Base-by-base conservation (phyloP, 2,888 invertebrate species). In the Dasysyrphus albostriatus region DNA sequence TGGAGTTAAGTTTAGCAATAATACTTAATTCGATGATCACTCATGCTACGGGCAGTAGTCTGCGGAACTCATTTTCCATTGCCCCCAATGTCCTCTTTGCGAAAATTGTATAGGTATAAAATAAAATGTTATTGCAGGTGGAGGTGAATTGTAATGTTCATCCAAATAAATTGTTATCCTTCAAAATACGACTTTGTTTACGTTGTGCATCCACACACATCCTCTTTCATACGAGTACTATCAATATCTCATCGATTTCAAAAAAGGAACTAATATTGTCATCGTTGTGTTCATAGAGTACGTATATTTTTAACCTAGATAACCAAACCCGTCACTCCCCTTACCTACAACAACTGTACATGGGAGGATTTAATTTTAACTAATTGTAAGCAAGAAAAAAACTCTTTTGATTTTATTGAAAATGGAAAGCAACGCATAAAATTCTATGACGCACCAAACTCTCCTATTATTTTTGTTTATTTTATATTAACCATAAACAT, bases 161-260 rank as follows among this genome's bases (percentile, higher is more conserved):
- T 19, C 5, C 19, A 49, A 19, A 19, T 49, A 49, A 49, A 49
- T 49, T 49, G 19, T 3, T 49, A 19, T 19, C 47, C 9, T 49
- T 49, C 49, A 19, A 19, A 49, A 49, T 49, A 19, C 49, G 49
- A 49, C 49, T 49, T 49, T 49, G 49, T 49, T 49, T 49, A 49
- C 49, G 19, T 49, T 19, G 49, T 49, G 49, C 19, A 49, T 49
- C 19, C 19, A 3, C 47, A 47, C 47, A 47, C 3, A 47, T 47
- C 8, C 4, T 47, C 9, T 47, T 49, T 49, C 3, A 19, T n/a
- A n/a, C n/a, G n/a, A n/a, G n/a, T 44, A 44, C 8, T 5, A 8
- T 44, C n/a, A 16, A 44, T 5, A 47, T 16, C 16, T 16, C 16
- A 47, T 16, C 12, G 6, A 7, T 44, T 44, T 44, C 0, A 2